Base-by-base conservation (phyloP, 2,888 invertebrate species). In the Mesorhabditis sp. region DNA sequence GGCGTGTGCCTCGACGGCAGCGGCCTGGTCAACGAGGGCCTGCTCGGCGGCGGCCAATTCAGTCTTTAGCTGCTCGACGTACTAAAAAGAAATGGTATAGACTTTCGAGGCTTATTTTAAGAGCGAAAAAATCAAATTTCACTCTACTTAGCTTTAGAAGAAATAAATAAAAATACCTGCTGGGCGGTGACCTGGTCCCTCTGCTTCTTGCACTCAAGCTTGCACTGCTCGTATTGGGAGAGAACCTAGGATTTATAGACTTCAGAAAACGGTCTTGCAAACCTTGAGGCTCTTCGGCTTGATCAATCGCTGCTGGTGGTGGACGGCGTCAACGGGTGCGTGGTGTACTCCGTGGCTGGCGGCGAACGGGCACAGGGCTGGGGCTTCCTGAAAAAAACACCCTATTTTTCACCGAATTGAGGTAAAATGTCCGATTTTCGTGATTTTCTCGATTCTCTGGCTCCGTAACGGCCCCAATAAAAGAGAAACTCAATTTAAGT, bases 151-250 rank as follows among this genome's bases (percentile, higher is more conserved):
- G 28, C 28, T 28, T 28, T 28, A 28, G 28, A 28, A 28, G 28
- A 28, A 28, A 28, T 1, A 28, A 28, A 28, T 28, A 28, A 28
- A 28, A 28, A 28, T 28, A 80, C 79, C 61, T 80, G 75, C 7
- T 72, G 69, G 10, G 80, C 79, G 13, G 76, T 78, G 45, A 79
- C 74, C 41, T 77, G 74, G 68, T 83, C 83, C 67, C 83, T 76
- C 70, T 81, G 74, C 69, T 74, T 72, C 70, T 78, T 79, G 73
- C 83, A 83, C 68, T 82, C 80, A 44, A 77, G 67, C 67, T 83
- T 83, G 76, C 83, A 83, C 15, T 78, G 74, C 41, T 82, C 82
- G 71, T 80, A 83, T 45, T 80, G 81, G 43, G 78, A 74, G 41
- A 79, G 67, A n/a, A 77, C 76, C 68, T 72, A 44, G 65, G 2